Base-by-base conservation (phyloP, 2,888 invertebrate genomes). In the Mythimna ferrago region DNA sequence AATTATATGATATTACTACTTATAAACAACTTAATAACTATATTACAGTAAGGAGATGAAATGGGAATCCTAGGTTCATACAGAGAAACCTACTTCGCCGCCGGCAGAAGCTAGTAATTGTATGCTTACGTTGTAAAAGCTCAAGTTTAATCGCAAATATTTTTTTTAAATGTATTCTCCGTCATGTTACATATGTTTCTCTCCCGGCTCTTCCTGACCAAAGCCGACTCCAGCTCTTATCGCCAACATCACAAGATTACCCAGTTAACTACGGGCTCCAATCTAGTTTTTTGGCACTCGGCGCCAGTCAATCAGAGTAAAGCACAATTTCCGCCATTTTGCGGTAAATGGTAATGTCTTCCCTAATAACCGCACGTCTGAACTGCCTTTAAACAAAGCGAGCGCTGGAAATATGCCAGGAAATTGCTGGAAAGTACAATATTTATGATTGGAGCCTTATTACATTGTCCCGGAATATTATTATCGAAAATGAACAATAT, bases 291-390 rank as follows among this genome's bases (percentile, higher is more conserved):
- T 66, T 80, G 80, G 80, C 80, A 73, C 38, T 9, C 38, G 11
- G 44, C 51, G 62, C 73, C 44, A 72, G 54, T 66, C 56, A 57
- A 73, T 79, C 78, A 41, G 53, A 35, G 44, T 54, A 62, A 73
- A 73, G 19, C 62, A 80, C 65, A 71, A 83, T 74, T 70, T 68
- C 62, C 65, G 69, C 62, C 64, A 76, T 66, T 62, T 74, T 70
- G 71, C 74, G 67, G 54, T 62, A 63, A 81, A 81, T 71, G 77
- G 58, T 81, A 71, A 78, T 78, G 63, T 70, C 54, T 57, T 56
- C n/a, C 53, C 19, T 76, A 76, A 70, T 77, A 76, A 64, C 51
- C 58, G 26, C 66, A 64, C 54, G 54, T 70, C 51, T 51, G 41
- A 56, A 76, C 54, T 64, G 58, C 60, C 26, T 66, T 66, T 53